phyloP scores from a whole-genome alignment of 1,140 invertebrate species.

The Drosophila kanapiae region DNA sequence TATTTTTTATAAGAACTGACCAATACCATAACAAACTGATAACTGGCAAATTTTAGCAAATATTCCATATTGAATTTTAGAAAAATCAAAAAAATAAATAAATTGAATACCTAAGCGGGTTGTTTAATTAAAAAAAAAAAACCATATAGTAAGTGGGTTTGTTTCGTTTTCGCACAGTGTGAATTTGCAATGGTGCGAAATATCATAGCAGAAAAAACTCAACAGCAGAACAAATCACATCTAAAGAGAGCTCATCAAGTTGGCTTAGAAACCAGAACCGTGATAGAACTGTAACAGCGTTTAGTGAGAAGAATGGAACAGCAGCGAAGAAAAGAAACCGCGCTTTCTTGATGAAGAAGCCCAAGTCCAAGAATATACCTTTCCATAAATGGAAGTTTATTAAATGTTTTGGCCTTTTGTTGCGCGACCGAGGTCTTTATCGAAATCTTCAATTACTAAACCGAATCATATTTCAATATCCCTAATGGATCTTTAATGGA shows the following conservation, averaged over 20 bases:
- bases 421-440: neutral
- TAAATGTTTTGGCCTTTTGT: neutral
- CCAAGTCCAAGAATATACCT: neutral
- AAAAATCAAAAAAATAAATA: neutral
- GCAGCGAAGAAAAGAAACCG: neutral
- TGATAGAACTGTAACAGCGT: conserved; percentile 13
- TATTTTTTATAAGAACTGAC: neutral
- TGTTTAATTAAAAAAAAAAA: neutral
- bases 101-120: too few relatives aligned
- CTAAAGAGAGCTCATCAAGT: conserved; percentile 12
- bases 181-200: conserved; percentile 9
- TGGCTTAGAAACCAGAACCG: conserved; percentile 14
- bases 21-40: too few relatives aligned
- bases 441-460: conserved; percentile 24
- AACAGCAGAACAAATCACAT: neutral
- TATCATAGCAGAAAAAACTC: conserved; percentile 7
- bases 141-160: neutral
- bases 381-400: neutral
- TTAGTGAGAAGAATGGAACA: conserved; percentile 6
- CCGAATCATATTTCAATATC: conserved; percentile 49
- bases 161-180: conserved; percentile 4
- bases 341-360: neutral
- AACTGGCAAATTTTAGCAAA: neutral
- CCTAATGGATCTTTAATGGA: conserved; percentile 48
- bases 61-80: neutral